Evolutionary conservation across 2,113 vertebrate species (phyloP).

Genomic region (Dipodomys ordii): DNA sequence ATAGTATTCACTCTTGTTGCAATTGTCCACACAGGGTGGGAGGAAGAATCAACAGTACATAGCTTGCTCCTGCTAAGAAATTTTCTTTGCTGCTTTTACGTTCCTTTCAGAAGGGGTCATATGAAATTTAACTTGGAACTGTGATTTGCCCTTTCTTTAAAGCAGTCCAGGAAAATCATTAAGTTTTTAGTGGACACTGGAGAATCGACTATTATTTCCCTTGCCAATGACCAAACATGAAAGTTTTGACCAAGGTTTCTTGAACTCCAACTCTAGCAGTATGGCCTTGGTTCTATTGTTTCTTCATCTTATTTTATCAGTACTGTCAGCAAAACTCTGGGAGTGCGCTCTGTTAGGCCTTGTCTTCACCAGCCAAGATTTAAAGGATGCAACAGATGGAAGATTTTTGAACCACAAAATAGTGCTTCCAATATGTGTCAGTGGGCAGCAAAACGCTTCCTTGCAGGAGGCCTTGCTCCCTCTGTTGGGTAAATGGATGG

Average conservation of each 20-base stretch:
- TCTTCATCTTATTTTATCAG: constrained; percentile 8
- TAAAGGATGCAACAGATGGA: constrained; percentile 57
- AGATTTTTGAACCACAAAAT: constrained; percentile 35
- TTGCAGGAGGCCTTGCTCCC: constrained; percentile 52
- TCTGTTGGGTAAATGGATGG: constrained; percentile 60
- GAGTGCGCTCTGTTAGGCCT: background rate
- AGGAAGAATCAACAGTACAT: background rate
- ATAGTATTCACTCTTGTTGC: background rate
- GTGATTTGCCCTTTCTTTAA: constrained; percentile 31
- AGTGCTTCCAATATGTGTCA: background rate
- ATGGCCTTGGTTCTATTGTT: background rate
- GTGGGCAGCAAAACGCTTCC: constrained; percentile 37
- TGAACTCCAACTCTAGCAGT: background rate
- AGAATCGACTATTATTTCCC: constrained; percentile 52
- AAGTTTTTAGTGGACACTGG: constrained; percentile 15
- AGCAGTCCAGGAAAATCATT: constrained; percentile 51
- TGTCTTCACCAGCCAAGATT: constrained; percentile 30
- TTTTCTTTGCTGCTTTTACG: constrained; percentile 29
- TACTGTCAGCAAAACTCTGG: constrained; percentile 18
- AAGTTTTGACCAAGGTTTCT: constrained; percentile 39
- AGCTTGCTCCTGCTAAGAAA: background rate
- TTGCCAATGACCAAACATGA: constrained; percentile 56
- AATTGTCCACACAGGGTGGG: background rate
- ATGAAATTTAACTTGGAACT: constrained; percentile 49
- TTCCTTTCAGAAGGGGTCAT: constrained; percentile 10